A percentile compares a stretch with the other conserved stretches of the same genome.
phyloP scores from a whole-genome alignment of 2,888 invertebrate genomes.

The Sesia apiformis region DNA sequence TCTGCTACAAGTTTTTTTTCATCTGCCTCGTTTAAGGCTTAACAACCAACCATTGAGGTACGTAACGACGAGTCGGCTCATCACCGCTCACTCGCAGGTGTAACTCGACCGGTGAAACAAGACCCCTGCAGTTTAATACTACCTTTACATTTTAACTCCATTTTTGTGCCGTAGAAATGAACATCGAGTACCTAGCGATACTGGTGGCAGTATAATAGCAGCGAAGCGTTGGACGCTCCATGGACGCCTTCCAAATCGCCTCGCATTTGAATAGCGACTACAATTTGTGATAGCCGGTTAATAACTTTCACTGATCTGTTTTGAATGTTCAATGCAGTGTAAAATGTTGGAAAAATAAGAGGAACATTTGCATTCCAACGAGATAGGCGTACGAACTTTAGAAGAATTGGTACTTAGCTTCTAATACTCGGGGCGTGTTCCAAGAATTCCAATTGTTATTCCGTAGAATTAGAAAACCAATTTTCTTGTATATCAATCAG shows the following conservation, averaged over 20 bases:
- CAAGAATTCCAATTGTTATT: too few species aligned
- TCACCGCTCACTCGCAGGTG: slow-evolving; percentile 47
- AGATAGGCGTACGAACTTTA: too few species aligned
- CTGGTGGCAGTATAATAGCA: slow-evolving; percentile 36
- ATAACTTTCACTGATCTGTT: slow-evolving; percentile 41
- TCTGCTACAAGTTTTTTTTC: slow-evolving; percentile 32
- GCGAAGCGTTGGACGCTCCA: slow-evolving; percentile 26
- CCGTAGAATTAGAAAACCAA: too few species aligned
- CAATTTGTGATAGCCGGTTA: slow-evolving; percentile 35
- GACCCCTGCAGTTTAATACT: slow-evolving; percentile 24
- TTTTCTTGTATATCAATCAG: too few species aligned
- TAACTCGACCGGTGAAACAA: slow-evolving; percentile 33
- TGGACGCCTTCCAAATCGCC: slow-evolving; percentile 62
- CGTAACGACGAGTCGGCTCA: slow-evolving; percentile 55
- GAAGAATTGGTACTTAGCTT: too few species aligned
- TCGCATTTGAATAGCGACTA: slow-evolving; percentile 51
- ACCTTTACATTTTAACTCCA: slow-evolving; percentile 8
- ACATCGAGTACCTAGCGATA: slow-evolving; percentile 25
- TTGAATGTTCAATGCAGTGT: slow-evolving; percentile 4
- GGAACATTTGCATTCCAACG: too few species aligned
- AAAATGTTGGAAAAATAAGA: not conserved
- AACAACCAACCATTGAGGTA: slow-evolving; percentile 53
- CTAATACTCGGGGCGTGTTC: too few species aligned
- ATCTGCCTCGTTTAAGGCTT: slow-evolving; percentile 41
- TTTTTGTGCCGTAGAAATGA: slow-evolving; percentile 16